phyloP scores from a whole-genome alignment of 2,113 vertebrate genomes.

The Condylura cristata region DNA sequence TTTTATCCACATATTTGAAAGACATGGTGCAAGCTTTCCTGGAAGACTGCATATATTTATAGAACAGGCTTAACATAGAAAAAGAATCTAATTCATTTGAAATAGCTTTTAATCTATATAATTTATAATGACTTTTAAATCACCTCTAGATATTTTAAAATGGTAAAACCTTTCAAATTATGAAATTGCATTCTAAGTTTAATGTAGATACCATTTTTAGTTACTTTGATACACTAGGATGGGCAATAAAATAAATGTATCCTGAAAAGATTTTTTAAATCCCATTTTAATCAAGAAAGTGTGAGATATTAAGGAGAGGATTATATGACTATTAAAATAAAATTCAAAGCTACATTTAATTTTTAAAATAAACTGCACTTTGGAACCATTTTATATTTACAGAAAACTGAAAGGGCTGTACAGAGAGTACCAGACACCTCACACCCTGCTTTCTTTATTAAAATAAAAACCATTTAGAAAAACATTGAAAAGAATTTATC shows the following conservation, averaged over 20 bases:
- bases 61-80: slow-evolving; percentile 59
- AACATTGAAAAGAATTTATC: too few relatives aligned
- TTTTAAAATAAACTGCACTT: slow-evolving; percentile 31
- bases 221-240: slow-evolving; percentile 39
- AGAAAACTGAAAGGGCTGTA: not conserved
- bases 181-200: slow-evolving; percentile 63
- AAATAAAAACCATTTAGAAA: too few relatives aligned
- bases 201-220: slow-evolving; percentile 63
- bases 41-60: slow-evolving; percentile 57
- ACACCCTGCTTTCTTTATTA: not conserved
- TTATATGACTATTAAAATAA: slow-evolving; percentile 39
- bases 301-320: slow-evolving; percentile 19
- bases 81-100: slow-evolving; percentile 63
- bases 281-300: slow-evolving; percentile 58
- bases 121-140: slow-evolving; percentile 72
- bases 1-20: slow-evolving; percentile 55
- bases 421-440: not conserved
- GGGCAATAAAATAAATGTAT: slow-evolving; percentile 52
- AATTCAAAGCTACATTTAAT: not conserved
- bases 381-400: not conserved
- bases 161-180: slow-evolving; percentile 49
- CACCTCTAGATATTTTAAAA: slow-evolving; percentile 67
- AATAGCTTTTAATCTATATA: slow-evolving; percentile 70
- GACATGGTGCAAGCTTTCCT: slow-evolving; percentile 24
- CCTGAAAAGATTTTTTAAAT: not conserved